These are phyloP conservation scores for Andrena dorsata DNA, from an alignment of 2,888 invertebrate genomes.

Conservation along the genomic window DNA sequence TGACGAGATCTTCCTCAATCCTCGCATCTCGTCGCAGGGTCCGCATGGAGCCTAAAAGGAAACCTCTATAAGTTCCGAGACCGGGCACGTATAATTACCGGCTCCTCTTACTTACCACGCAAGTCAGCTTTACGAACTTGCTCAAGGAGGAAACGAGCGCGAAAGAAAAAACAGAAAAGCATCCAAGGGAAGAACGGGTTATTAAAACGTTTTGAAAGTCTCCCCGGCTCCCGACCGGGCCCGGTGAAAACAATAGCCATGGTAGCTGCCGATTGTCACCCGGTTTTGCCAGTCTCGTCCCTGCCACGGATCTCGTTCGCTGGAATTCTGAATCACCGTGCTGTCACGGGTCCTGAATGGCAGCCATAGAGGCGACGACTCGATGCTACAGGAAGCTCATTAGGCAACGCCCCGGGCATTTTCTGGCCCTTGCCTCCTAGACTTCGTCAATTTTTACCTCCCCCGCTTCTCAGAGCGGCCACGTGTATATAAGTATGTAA, in stretches of 20 bases:
- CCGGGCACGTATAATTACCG: slow-evolving; percentile 49
- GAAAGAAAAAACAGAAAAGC: slow-evolving; percentile 22
- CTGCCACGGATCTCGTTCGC: slow-evolving; percentile 47
- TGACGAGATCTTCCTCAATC: too few relatives aligned
- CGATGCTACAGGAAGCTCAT: slow-evolving; percentile 83
- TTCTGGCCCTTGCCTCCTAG: slow-evolving; percentile 74
- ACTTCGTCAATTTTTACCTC: slow-evolving; percentile 62
- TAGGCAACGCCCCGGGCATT: slow-evolving; percentile 83
- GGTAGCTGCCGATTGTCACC: slow-evolving; percentile 70
- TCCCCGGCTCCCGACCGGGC: slow-evolving; percentile 30
- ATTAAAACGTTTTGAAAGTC: slow-evolving; percentile 69
- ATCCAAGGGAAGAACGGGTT: slow-evolving; percentile 51
- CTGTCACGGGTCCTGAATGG: slow-evolving; percentile 64
- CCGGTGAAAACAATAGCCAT: slow-evolving; percentile 64
- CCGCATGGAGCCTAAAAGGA: neutral
- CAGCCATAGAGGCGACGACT: slow-evolving; percentile 60
- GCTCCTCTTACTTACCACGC: slow-evolving; percentile 32
- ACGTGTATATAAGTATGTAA: slow-evolving; percentile 22
- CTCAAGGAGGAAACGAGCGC: slow-evolving; percentile 40
- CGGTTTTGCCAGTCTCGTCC: slow-evolving; percentile 49
- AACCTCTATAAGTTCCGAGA: neutral
- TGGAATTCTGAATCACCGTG: slow-evolving; percentile 60
- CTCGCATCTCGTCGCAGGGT: too few relatives aligned
- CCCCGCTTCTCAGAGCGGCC: neutral
- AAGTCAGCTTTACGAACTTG: slow-evolving; percentile 32